Evolutionary conservation across 2,797 vertebrate species (phyloP).

Genomic region (Siniperca undulata): DNA sequence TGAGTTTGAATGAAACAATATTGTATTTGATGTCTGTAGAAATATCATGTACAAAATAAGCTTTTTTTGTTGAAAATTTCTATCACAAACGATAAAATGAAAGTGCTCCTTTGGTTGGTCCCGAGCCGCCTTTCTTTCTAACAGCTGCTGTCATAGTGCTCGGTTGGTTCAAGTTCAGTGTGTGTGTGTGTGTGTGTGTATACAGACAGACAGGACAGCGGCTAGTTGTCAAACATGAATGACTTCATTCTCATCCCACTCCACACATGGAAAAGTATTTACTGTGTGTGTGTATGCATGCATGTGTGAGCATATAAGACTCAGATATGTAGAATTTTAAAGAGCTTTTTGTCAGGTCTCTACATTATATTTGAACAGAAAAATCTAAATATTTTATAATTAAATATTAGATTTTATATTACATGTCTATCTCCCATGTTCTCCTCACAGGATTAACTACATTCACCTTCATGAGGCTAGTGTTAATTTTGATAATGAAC

Average conservation of each 20-base stretch:
- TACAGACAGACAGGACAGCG: constrained; percentile 44
- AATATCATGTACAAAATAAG: neutral
- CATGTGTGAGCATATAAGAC: constrained; percentile 8
- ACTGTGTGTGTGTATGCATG: neutral
- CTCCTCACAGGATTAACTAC: neutral
- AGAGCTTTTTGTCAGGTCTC: neutral
- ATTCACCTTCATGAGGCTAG: neutral
- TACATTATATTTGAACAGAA: neutral
- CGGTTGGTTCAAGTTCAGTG: constrained; percentile 60
- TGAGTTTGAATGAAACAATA: constrained; percentile 7
- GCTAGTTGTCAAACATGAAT: constrained; percentile 52
- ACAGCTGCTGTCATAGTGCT: constrained; percentile 58
- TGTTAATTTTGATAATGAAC: constrained; percentile 15
- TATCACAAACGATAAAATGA: constrained; percentile 7
- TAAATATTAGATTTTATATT: neutral
- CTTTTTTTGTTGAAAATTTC: neutral
- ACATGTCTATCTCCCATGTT: neutral
- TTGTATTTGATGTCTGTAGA: neutral
- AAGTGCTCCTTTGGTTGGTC: constrained; percentile 11
- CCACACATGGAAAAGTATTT: constrained; percentile 49
- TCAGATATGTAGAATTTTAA: constrained; percentile 1
- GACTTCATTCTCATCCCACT: constrained; percentile 39
- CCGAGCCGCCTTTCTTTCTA: constrained; percentile 26
- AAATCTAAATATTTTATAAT: neutral
- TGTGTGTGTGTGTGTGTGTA: constrained; percentile 16